Evolutionary conservation across 2,888 invertebrate species (phyloP), one percentile per base, ranked within the genome.

Genomic region (Uloborus plumipes): DNA sequence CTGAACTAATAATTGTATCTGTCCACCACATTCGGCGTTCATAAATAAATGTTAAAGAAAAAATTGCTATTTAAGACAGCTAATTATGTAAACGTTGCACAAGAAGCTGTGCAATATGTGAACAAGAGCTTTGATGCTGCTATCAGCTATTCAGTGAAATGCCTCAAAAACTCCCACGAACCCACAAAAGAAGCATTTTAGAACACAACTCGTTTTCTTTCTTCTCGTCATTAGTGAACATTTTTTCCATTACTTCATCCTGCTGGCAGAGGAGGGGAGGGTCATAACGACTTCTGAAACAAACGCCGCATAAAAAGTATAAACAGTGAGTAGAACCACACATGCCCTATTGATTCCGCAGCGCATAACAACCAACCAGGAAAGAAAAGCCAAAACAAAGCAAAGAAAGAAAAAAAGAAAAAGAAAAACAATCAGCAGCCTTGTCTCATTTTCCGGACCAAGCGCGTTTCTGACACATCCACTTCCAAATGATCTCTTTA

Each of bases 401-500:
- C 1, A 2, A 39, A 39, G 9, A 9, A 39, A 39, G 9, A 9
- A 9, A 39, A 39, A 39, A 39, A 39, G 9, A 9, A 39, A 39
- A 9, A 39, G 9, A 55, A 49, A 80, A 80, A 80, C 79, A 80
- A 80, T 80, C 73, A 80, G 55, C 64, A 66, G 26, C 70, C 70
- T 67, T 66, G 58, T 58, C 66, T 66, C 55, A 47, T 53, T 47
- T 66, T 22, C 18, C 50, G 22, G 77, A 39, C 55, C 55, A 79
- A 67, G 53, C 62, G 67, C 53, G 55, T 61, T 69, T 62, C 58
- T 80, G 79, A 73, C 72, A 73, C 73, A 80, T 73, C 79, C 67
- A 69, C 26, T 59, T 58, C 66, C 79, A 73, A 80, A 80, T 80
- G 79, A 80, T 80, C 67, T 67, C 67, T 73, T 80, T 80, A 73